Base-by-base conservation (phyloP, 2,888 invertebrate species). In the Caenorhabditis japonica region DNA sequence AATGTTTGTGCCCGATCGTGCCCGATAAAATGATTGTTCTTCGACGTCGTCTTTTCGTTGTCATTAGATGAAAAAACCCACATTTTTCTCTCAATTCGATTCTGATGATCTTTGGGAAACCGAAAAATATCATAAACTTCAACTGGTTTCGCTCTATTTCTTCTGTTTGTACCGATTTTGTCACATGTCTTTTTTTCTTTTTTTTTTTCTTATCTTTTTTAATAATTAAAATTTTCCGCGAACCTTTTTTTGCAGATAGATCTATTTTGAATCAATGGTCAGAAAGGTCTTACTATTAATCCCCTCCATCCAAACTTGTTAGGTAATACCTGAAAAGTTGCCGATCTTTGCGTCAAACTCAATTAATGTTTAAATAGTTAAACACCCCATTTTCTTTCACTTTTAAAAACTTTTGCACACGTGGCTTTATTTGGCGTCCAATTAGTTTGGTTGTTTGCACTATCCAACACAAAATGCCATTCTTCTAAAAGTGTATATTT, bases 51-150 rank as follows among this genome's bases (percentile, higher is more conserved):
- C 33, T 30, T 39, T 25, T 15, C 25, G 17, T 10, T 33, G 17
- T 25, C n/a, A n/a, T n/a, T n/a, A n/a, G n/a, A n/a, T n/a, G n/a
- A n/a, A n/a, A n/a, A n/a, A n/a, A n/a, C n/a, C n/a, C n/a, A n/a
- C n/a, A n/a, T n/a, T n/a, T n/a, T n/a, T n/a, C n/a, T n/a, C n/a
- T n/a, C n/a, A n/a, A n/a, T n/a, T n/a, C 53, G 64, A 49, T 64
- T 64, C 64, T 49, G 49, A 64, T 64, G 64, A 64, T 64, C 64
- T 64, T 55, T 64, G 64, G 53, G 49, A 38, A 52, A 30, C 33
- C 23, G n/a, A n/a, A n/a, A n/a, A n/a, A n/a, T n/a, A n/a, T n/a
- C n/a, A n/a, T 19, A 12, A 2, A 12, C 25, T 19, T 30, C 4
- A 61, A 61, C 62, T 23, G 55, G 62, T 62, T 55, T 51, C 25